Evolutionary conservation across 2,113 vertebrate genomes (phyloP), one percentile per base, ranked within the genome.

Genomic region (Echinops telfairi): DNA sequence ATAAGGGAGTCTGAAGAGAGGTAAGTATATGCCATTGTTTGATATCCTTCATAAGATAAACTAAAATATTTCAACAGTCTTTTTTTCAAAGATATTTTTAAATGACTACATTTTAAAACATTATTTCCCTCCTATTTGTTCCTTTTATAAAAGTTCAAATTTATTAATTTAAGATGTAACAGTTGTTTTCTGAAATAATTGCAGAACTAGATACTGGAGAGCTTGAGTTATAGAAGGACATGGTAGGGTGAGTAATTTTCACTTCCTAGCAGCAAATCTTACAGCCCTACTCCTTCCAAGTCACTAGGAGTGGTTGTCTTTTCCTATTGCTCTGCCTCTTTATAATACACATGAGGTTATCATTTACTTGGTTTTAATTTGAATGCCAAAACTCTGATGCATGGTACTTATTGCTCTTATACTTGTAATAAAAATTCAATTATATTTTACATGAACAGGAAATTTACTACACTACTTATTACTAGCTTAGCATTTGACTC

Each of bases 321-420:
- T 83, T 75, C 53, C 68, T 93, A 33, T 85, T 60, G 27, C 47
- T 57, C 25, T 38, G 33, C 77, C 3, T 2, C 17, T 93, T 3
- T 57, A 1, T 57, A 14, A 92, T 88, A 84, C 29, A 88, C 76
- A 80, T 87, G 40, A 66, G 75, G 5, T 15, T 96, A 81, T 14
- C 66, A 8, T 91, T 90, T 80, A 77, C 75, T 88, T 88, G 57
- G n/a, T 83, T 94, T 95, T 94, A 89, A 87, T 87, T 95, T 94
- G 57, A 58, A 79, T 88, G 64, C 71, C 81, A 90, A 43, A 38
- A 70, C 81, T 94, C 40, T 84, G 60, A 78, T 85, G 58, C 23
- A 71, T 31, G 57, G 31, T 38, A 84, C 40, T 95, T 95, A 93
- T 86, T 96, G 71, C 11, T 38, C 64, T 23, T 91, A 6, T 92